Percentiles rank a stretch among this genome's conserved stretches.
Evolutionary conservation across 1,140 invertebrate species (phyloP).

Genomic region (Hycleus phaleratus): DNA sequence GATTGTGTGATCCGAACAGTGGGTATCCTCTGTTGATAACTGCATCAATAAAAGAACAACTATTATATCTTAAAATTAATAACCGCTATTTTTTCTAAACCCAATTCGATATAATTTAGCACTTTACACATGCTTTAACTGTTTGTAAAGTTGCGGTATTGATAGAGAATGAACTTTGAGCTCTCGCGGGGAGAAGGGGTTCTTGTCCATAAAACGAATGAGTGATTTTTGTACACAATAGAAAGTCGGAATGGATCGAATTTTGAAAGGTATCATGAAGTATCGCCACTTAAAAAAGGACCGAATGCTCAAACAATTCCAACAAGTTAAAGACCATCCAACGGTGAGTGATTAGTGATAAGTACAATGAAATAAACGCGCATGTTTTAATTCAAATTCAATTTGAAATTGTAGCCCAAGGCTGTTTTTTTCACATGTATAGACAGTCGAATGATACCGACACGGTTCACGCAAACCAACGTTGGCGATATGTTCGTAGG

Average conservation of each 20-base stretch:
- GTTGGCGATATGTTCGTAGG: conserved; percentile 96
- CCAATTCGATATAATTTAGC: too few relatives aligned
- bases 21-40: conserved; percentile 37
- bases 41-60: conserved; percentile 32
- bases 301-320: conserved; percentile 85
- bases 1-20: conserved; percentile 36
- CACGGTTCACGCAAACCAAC: conserved; percentile 88
- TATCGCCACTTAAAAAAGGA: conserved; percentile 72
- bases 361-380: not conserved
- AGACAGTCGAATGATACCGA: conserved; percentile 94
- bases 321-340: conserved; percentile 77
- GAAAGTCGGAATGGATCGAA: conserved; percentile 61
- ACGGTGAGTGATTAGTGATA: conserved; percentile 53
- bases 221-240: too few relatives aligned
- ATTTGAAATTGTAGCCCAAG: conserved; percentile 65
- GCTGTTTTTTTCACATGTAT: conserved; percentile 96
- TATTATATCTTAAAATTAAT: conserved; percentile 16
- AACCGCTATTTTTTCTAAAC: too few relatives aligned
- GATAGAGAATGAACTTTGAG: too few relatives aligned
- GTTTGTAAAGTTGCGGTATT: too few relatives aligned
- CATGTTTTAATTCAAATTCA: not conserved
- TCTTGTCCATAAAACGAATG: too few relatives aligned
- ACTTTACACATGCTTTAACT: too few relatives aligned
- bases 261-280: conserved; percentile 80
- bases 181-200: too few relatives aligned